These are phyloP conservation scores for Ephydatia muelleri DNA, from an alignment of 37 sponge, comb jelly and placozoan genomes.

Conservation along the genomic window DNA sequence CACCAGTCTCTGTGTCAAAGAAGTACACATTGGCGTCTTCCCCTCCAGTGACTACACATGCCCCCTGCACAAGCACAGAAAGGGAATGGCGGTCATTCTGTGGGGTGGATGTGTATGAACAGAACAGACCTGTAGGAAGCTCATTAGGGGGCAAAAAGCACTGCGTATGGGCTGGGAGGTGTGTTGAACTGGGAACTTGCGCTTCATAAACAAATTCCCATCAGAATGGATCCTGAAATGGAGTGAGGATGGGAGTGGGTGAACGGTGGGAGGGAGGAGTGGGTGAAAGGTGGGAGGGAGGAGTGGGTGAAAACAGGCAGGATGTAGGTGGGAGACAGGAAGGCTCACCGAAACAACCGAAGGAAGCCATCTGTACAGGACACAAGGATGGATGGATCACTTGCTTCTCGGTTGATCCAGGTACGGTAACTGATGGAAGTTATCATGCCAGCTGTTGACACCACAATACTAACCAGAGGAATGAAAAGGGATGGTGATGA, in stretches of 20 bases:
- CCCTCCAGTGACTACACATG: constrained; percentile 83
- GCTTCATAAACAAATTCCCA: constrained; percentile 69
- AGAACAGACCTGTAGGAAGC: constrained; percentile 68
- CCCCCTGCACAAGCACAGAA: constrained; percentile 26
- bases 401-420: constrained; percentile 89
- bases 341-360: constrained; percentile 59
- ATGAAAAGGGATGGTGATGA: neutral
- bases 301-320: neutral
- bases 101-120: neutral
- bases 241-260: neutral
- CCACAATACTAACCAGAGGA: constrained; percentile 52
- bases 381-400: constrained; percentile 85
- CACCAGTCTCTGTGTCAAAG: constrained; percentile 80
- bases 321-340: neutral
- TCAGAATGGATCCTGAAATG: constrained; percentile 48
- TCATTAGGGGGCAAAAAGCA: constrained; percentile 94
- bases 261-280: neutral
- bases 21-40: constrained; percentile 86
- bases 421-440: constrained; percentile 79
- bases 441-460: constrained; percentile 63
- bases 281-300: neutral
- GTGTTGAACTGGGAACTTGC: constrained; percentile 72
- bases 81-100: neutral
- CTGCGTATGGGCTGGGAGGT: constrained; percentile 54
- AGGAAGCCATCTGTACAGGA: constrained; percentile 62